These are phyloP conservation scores for Camponotus vicinus DNA, from an alignment of 1,140 invertebrate species.

Conservation along the genomic window DNA sequence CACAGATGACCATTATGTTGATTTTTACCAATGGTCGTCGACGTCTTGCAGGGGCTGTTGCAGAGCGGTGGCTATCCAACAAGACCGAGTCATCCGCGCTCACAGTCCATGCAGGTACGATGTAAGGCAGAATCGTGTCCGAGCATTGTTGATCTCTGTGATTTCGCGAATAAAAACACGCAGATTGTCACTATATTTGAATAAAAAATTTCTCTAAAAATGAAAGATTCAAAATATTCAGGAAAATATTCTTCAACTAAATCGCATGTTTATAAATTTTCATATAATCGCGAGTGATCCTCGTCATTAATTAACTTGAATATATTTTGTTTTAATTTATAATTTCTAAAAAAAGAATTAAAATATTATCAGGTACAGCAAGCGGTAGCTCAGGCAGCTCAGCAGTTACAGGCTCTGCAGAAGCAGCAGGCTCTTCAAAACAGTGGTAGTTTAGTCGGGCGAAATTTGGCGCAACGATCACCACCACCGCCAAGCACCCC, in stretches of 20 bases:
- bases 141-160: neutral
- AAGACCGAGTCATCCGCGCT: constrained; percentile 84
- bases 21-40: constrained; percentile 63
- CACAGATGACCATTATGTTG: constrained; percentile 21
- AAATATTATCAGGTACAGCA: constrained; percentile 88
- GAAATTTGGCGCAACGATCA: constrained; percentile 83
- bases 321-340: neutral
- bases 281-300: neutral
- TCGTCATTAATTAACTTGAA: constrained; percentile 8
- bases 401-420: constrained; percentile 93
- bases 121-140: constrained; percentile 30
- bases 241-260: neutral
- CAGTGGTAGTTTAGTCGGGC: constrained; percentile 79
- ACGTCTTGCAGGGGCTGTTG: constrained; percentile 85
- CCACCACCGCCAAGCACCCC: constrained; percentile 83
- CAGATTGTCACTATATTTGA: neutral
- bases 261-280: neutral
- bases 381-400: constrained; percentile 93
- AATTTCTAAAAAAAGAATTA: constrained; percentile 5
- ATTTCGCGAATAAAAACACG: neutral
- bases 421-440: constrained; percentile 89
- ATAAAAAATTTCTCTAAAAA: neutral
- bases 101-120: constrained; percentile 85
- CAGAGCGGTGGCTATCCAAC: constrained; percentile 84
- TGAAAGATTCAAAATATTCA: neutral